Percentiles rank a stretch among this genome's conserved stretches.
phyloP scores from a whole-genome alignment of 2,888 invertebrate genomes.

The Drosophila villosipedis region DNA sequence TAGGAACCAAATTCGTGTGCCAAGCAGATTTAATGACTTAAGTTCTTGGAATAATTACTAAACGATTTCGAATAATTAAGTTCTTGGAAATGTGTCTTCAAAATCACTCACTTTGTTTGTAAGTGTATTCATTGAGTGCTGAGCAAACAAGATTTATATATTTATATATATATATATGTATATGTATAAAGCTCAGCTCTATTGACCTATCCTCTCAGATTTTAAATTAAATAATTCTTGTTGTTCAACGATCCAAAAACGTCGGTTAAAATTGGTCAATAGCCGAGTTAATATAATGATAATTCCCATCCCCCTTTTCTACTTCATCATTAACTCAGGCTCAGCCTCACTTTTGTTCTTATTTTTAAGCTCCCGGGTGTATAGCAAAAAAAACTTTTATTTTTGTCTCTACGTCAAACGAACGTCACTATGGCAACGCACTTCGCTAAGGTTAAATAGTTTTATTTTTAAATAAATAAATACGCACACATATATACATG shows the following conservation, averaged over 20 bases:
- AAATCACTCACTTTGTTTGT: not conserved
- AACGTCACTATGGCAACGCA: constrained; percentile 70
- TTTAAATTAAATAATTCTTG: constrained; percentile 37
- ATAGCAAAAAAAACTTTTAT: constrained; percentile 25
- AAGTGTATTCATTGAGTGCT: not conserved
- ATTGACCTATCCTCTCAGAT: constrained; percentile 6
- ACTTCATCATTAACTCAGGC: too few relatives aligned
- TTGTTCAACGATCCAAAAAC: constrained; percentile 19
- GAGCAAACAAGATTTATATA: not conserved
- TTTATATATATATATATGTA: not conserved
- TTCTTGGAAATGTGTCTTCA: not conserved
- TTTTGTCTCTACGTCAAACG: constrained; percentile 34
- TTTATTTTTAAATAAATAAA: constrained; percentile 65
- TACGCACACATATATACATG: constrained; percentile 1
- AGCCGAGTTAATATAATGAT: constrained; percentile 13
- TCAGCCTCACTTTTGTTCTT: not conserved
- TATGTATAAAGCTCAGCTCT: not conserved
- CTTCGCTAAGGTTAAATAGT: constrained; percentile 72
- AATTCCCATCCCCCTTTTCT: not conserved
- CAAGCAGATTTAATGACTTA: not conserved
- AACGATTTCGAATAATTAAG: not conserved
- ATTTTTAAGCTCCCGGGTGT: constrained; percentile 10
- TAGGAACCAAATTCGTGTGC: not conserved
- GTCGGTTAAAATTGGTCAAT: constrained; percentile 11
- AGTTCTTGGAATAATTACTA: not conserved